These are phyloP conservation scores for Cephalotes varians DNA, from an alignment of 2,888 invertebrate species.

Conservation along the genomic window DNA sequence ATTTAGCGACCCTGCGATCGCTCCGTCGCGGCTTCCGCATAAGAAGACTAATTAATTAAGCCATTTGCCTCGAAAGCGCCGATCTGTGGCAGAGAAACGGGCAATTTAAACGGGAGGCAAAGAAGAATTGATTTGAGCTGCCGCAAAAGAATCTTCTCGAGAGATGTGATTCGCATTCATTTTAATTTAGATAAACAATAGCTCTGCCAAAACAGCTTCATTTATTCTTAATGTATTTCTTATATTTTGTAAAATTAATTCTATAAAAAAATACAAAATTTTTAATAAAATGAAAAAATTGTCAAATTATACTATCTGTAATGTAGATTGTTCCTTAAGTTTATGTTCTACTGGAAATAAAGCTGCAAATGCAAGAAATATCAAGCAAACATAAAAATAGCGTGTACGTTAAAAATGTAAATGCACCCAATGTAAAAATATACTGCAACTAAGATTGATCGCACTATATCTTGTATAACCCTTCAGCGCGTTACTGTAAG, in stretches of 20 bases:
- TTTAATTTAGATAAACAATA: neutral
- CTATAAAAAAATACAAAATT: neutral
- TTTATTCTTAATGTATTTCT: neutral
- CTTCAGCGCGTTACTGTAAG: constrained; percentile 44
- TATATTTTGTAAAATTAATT: neutral
- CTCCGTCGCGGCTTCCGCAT: constrained; percentile 35
- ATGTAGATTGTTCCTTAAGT: constrained; percentile 3
- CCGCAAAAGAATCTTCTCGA: neutral
- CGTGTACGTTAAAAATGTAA: constrained; percentile 51
- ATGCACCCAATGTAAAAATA: constrained; percentile 47
- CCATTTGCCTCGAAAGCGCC: constrained; percentile 10
- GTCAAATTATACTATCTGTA: constrained; percentile 27
- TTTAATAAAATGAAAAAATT: neutral
- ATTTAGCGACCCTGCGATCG: constrained; percentile 41
- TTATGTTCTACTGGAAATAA: constrained; percentile 20
- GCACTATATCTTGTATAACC: constrained; percentile 48
- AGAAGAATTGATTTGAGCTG: neutral
- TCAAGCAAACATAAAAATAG: constrained; percentile 54
- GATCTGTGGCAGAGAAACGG: neutral
- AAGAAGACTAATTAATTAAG: constrained; percentile 51
- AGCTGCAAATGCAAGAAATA: constrained; percentile 43
- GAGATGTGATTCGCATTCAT: neutral
- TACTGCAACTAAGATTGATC: constrained; percentile 41
- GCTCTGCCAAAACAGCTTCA: neutral
- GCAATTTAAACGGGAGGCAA: neutral